Percentiles rank a stretch among this genome's conserved stretches.
phyloP scores from a whole-genome alignment of 2,797 vertebrate species.

The Peromyscus aztecus region DNA sequence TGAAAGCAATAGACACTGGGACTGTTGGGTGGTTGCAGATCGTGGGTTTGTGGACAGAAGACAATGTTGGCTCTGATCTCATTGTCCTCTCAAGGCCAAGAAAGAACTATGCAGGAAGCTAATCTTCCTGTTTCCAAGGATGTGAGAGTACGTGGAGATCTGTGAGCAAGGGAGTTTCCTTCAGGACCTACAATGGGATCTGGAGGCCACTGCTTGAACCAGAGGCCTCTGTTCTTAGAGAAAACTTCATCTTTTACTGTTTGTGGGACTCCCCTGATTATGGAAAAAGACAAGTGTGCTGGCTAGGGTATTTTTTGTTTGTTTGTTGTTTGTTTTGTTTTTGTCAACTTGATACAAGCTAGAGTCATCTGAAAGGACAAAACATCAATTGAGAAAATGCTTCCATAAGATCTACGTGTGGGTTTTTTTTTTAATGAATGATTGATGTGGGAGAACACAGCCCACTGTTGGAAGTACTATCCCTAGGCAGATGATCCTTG shows the following conservation, averaged over 20 bases:
- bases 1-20: neutral
- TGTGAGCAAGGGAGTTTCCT: neutral
- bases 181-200: neutral
- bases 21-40: neutral
- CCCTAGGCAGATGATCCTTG: neutral
- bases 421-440: too few species aligned
- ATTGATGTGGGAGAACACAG: neutral
- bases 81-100: neutral
- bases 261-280: neutral
- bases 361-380: neutral
- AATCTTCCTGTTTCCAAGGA: conserved; percentile 5
- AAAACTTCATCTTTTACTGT: neutral
- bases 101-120: neutral
- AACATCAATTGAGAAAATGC: neutral
- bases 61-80: conserved; percentile 48
- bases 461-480: neutral
- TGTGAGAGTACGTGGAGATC: neutral
- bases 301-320: neutral
- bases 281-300: neutral
- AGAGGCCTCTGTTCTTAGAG: neutral
- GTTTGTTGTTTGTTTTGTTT: neutral
- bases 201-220: neutral
- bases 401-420: neutral
- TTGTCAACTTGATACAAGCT: neutral
- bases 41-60: conserved; percentile 12